Evolutionary conservation across 1,140 invertebrate species (phyloP), one percentile per base, ranked within the genome.

Genomic region (Dendrolimus kikuchii): DNA sequence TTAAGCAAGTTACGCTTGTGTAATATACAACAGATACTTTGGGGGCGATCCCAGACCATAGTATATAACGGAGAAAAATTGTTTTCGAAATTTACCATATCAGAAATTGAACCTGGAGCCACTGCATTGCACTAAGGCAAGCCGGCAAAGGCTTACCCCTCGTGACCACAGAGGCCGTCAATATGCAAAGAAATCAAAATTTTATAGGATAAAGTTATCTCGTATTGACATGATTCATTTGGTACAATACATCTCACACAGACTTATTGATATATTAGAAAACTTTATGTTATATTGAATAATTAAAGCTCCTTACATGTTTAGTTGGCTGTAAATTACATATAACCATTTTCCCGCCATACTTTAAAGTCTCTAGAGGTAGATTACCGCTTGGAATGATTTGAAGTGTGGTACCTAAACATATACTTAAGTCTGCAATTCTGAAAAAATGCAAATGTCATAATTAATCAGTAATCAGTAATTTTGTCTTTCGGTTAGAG

Each of bases 281-380:
- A n/a, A 46, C 44, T 46, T 46, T 46, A 8, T 8, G 5, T 10
- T 46, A 5, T 9, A 10, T 9, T 46, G 10, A 46, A 10, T 4
- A 7, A 7, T 36, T 44, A 45, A n/a, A 10, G 8, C 4, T 46
- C 88, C 90, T 91, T 90, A 96, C 95, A 89, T 98, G 95, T 91
- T 99, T 99, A 9, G 98, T 99, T 42, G 95, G 92, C 86, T 99
- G 98, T 39, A 99, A 89, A 88, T 99, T 99, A 51, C 98, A 95
- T 69, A 99, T 97, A 5, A 97, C 96, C 46, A 99, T 83, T 87
- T 94, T 95, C 48, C 96, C 93, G 45, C 93, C 93, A 78, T 94
- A 95, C 77, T 96, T 96, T 67, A 97, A 95, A 37, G 94, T 94
- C 57, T 93, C 90, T 10, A 98, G 80, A 39, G 98, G 98, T 59